Conservation (phyloP, 2,113 vertebrate species). For the Strigops habroptila region DNA sequence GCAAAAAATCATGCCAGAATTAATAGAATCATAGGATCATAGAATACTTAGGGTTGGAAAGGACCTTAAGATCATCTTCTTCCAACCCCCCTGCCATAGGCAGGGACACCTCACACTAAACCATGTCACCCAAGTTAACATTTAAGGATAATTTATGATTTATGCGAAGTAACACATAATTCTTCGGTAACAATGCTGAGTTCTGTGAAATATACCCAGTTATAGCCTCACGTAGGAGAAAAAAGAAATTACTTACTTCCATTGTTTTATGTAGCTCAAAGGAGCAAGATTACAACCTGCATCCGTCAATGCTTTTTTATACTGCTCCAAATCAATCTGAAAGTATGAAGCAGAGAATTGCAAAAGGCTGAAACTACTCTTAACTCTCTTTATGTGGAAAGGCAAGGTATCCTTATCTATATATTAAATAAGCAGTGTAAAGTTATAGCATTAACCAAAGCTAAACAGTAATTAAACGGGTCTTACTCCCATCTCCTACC, state of each 20-base stretch:
- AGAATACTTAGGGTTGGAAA: background rate
- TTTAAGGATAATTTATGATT: background rate
- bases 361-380: background rate
- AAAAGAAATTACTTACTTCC: slow-evolving; percentile 87
- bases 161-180: background rate
- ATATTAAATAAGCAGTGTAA: background rate
- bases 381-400: background rate
- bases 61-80: background rate
- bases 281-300: slow-evolving; percentile 91
- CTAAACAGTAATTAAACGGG: background rate
- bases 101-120: background rate
- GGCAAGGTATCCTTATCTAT: background rate
- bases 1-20: background rate
- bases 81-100: background rate
- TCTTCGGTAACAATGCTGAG: background rate
- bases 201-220: background rate
- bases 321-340: slow-evolving; percentile 94
- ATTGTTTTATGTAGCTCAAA: slow-evolving; percentile 95
- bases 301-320: slow-evolving; percentile 88
- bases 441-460: background rate
- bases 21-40: background rate
- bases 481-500: background rate
- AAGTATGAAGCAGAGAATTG: slow-evolving; percentile 53
- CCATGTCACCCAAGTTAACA: background rate
- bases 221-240: background rate